A percentile compares a stretch with the other conserved stretches of the same genome.
These are phyloP conservation scores for Lysandra bellargus DNA, from an alignment of 2,888 invertebrate species.

Conservation along the genomic window DNA sequence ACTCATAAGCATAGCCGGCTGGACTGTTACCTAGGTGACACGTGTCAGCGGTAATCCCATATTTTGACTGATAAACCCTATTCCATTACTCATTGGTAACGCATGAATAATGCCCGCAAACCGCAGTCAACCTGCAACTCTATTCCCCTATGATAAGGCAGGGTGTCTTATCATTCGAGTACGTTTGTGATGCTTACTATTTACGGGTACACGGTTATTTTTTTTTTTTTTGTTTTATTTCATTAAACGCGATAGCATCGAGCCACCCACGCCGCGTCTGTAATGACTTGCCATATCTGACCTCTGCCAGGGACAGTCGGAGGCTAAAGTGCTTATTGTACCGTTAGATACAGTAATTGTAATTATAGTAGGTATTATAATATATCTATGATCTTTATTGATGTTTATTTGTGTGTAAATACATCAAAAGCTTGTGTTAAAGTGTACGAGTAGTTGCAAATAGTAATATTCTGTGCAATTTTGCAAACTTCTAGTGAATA, in stretches of 20 bases:
- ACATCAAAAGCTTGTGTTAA: no score
- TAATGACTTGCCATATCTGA: slow-evolving; percentile 77
- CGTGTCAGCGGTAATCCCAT: slow-evolving; percentile 50
- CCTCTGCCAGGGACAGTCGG: slow-evolving; percentile 51
- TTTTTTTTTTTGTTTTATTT: slow-evolving; percentile 75
- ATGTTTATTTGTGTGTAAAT: neutral
- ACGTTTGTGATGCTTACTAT: slow-evolving; percentile 39
- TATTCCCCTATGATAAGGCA: neutral
- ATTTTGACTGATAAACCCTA: slow-evolving; percentile 52
- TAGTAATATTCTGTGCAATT: no score
- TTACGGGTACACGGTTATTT: slow-evolving; percentile 51
- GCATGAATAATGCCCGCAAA: slow-evolving; percentile 49
- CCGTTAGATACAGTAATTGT: slow-evolving; percentile 41
- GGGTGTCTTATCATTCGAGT: slow-evolving; percentile 21
- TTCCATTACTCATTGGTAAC: slow-evolving; percentile 54
- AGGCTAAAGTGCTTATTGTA: slow-evolving; percentile 47
- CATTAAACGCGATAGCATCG: slow-evolving; percentile 74
- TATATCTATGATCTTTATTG: neutral
- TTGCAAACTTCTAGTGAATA: no score
- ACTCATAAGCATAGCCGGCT: neutral
- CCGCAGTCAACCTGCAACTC: slow-evolving; percentile 6
- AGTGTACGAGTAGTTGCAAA: no score
- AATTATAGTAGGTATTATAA: neutral
- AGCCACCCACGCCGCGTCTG: slow-evolving; percentile 69
- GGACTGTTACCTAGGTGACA: slow-evolving; percentile 28